Evolutionary conservation across 2,797 vertebrate genomes (phyloP), one percentile per base, ranked within the genome.

Genomic region (Schizopygopsis pylzovi): DNA sequence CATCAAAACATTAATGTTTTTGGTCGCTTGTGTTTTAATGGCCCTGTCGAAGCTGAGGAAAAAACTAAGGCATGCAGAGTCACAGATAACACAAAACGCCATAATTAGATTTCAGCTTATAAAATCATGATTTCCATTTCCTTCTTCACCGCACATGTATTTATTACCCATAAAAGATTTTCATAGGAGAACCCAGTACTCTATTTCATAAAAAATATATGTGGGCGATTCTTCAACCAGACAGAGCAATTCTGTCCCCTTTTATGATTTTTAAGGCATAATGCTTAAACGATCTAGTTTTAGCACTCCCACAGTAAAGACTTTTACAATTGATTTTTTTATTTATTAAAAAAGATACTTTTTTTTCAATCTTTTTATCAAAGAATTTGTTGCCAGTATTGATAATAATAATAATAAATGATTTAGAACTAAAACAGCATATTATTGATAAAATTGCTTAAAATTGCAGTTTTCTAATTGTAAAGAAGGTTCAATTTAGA

Each of bases 11-110:
- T 93, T 94, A 92, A 94, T 95, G 94, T 94, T 93, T 75, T 76
- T 67, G 92, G 91, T 90, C 87, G 88, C 88, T 90, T 92, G 93
- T 92, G 91, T 89, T 94, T 93, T 94, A 94, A 95, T 94, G 92
- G 93, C 88, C 90, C 92, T 94, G 94, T 95, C 94, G 93, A 91
- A 92, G 91, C 92, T 93, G 94, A 94, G 92, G 92, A 92, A 94
- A 94, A 94, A 94, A 91, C 90, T 93, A 92, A 93, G 91, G 86
- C 90, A 93, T 67, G 91, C 93, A 92, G 91, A 90, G 90, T 90
- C 90, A 75, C 91, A 88, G 94, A 94, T 93, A 92, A 93, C 90
- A 88, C 89, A 87, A 90, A 70, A 89, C 88, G 41, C 37, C 22
- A 91, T 94, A 92, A 92, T 94, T 93, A 94, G 91, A 92, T 89